Percentiles rank a stretch among this genome's conserved stretches.
Evolutionary conservation across 2,888 invertebrate genomes (phyloP).

Genomic region (Idaea aversata): DNA sequence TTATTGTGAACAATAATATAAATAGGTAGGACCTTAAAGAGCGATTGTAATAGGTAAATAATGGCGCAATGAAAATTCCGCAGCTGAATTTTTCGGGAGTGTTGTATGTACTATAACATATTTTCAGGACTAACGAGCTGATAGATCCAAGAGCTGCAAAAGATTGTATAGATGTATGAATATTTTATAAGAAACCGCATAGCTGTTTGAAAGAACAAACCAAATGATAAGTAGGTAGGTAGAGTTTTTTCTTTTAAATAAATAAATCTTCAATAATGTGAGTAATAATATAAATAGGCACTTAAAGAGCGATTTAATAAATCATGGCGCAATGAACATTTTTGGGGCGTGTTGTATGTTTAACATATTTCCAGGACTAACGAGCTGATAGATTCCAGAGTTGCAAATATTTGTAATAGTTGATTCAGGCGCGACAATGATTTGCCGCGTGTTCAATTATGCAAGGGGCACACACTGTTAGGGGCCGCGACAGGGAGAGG

Average conservation of each 20-base stretch:
- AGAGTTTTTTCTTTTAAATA: too few species aligned
- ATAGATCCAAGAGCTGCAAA: slow-evolving; percentile 47
- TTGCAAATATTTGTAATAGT: slow-evolving; percentile 47
- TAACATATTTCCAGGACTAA: slow-evolving; percentile 8
- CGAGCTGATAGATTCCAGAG: slow-evolving; percentile 37
- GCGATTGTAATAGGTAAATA: neutral
- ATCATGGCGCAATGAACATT: slow-evolving; percentile 3
- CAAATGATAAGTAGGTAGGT: too few species aligned
- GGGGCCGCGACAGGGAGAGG: slow-evolving; percentile 44
- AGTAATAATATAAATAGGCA: neutral
- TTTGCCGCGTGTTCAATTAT: slow-evolving; percentile 76
- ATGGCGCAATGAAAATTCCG: slow-evolving; percentile 5
- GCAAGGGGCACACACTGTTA: slow-evolving; percentile 66
- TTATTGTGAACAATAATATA: neutral
- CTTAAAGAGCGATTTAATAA: neutral
- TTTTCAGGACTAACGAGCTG: slow-evolving; percentile 13
- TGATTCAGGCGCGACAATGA: slow-evolving; percentile 68
- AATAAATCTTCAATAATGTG: too few species aligned
- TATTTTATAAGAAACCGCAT: too few species aligned
- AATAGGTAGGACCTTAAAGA: neutral
- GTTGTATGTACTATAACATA: neutral
- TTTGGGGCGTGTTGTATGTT: neutral
- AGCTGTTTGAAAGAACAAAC: too few species aligned
- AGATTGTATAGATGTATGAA: too few species aligned
- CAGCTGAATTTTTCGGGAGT: neutral